Percentiles rank a stretch among this genome's conserved stretches.
These are phyloP conservation scores for Numenius phaeopus DNA, from an alignment of 2,797 vertebrate species.

Conservation along the genomic window DNA sequence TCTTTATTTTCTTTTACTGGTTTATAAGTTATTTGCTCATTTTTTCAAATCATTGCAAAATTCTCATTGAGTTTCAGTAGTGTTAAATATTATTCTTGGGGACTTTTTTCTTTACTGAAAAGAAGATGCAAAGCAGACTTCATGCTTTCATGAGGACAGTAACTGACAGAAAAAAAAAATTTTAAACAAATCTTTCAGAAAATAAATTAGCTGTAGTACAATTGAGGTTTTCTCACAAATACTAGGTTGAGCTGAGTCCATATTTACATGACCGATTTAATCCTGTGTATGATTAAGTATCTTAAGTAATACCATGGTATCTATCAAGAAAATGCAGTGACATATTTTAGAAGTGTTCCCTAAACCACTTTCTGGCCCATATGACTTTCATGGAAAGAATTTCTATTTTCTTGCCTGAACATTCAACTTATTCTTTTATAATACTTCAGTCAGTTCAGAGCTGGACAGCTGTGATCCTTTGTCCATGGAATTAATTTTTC, in stretches of 20 bases:
- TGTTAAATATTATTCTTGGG: background rate
- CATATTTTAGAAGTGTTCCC: background rate
- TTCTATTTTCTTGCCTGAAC: rapidly evolving
- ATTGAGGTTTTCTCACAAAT: background rate
- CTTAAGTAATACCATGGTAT: background rate
- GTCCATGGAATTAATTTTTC: background rate
- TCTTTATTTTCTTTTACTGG: background rate
- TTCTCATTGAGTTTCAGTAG: background rate
- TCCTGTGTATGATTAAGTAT: background rate
- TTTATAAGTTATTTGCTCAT: background rate
- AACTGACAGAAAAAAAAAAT: background rate
- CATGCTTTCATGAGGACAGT: background rate
- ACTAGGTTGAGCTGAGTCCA: background rate
- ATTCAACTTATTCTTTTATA: background rate
- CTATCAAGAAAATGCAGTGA: background rate
- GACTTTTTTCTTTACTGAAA: background rate
- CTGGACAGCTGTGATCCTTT: background rate
- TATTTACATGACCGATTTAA: background rate
- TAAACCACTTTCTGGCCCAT: background rate
- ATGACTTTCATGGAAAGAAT: background rate
- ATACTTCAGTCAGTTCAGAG: background rate
- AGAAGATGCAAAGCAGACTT: background rate
- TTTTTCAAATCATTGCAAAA: background rate
- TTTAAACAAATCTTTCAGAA: background rate
- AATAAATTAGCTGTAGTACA: background rate